Conservation (phyloP, 2,888 invertebrate species). For the Caenorhabditis uteleia region DNA sequence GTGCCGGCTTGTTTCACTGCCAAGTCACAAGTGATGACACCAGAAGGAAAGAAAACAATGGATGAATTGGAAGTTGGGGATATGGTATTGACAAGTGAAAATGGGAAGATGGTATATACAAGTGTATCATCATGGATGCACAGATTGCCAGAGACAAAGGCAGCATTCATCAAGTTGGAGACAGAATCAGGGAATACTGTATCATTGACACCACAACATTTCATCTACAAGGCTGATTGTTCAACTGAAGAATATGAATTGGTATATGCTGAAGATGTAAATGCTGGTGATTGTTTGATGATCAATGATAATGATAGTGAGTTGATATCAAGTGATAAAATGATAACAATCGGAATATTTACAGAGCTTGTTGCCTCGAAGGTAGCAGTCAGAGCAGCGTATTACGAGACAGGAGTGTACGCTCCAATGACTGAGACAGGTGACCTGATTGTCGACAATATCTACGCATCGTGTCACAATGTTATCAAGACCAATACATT, state of each 20-base stretch:
- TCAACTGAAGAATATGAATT: slow-evolving; percentile 19
- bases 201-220: slow-evolving; percentile 60
- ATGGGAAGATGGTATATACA: slow-evolving; percentile 55
- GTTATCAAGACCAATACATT: slow-evolving; percentile 54
- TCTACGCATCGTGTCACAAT: slow-evolving; percentile 63
- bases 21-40: slow-evolving; percentile 42
- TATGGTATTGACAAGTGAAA: slow-evolving; percentile 48
- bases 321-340: not conserved
- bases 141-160: slow-evolving; percentile 51
- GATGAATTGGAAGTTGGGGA: slow-evolving; percentile 55
- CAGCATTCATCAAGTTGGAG: slow-evolving; percentile 51
- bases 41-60: slow-evolving; percentile 48
- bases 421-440: slow-evolving; percentile 62
- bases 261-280: slow-evolving; percentile 57
- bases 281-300: slow-evolving; percentile 51
- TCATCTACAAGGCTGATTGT: slow-evolving; percentile 56
- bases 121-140: slow-evolving; percentile 55
- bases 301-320: slow-evolving; percentile 37
- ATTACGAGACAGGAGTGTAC: slow-evolving; percentile 53
- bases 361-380: slow-evolving; percentile 28
- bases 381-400: slow-evolving; percentile 30
- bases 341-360: not conserved
- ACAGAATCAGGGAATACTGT: slow-evolving; percentile 41
- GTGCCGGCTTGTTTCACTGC: slow-evolving; percentile 61
- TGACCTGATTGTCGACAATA: slow-evolving; percentile 57